phyloP scores from a whole-genome alignment of 2,888 invertebrate genomes.

The Eupithecia subumbrata region DNA sequence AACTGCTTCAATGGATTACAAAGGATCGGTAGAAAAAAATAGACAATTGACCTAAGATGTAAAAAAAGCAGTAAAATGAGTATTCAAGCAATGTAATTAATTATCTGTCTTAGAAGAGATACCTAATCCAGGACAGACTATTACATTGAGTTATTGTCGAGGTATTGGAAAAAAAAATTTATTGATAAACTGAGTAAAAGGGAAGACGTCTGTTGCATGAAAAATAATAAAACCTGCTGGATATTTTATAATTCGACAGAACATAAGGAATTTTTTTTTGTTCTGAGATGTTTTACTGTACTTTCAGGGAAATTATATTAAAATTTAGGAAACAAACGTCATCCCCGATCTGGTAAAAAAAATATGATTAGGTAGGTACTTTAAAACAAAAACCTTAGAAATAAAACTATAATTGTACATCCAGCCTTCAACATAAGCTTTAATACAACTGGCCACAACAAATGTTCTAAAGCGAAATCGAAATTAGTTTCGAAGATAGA shows the following conservation, averaged over 20 bases:
- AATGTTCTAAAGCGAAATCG: constrained; percentile 67
- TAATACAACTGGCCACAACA: constrained; percentile 81
- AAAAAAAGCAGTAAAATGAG: constrained; percentile 42
- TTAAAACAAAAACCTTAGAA: constrained; percentile 55
- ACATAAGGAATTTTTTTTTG: neutral
- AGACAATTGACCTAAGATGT: constrained; percentile 12
- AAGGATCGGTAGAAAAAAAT: neutral
- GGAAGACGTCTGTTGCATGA: neutral
- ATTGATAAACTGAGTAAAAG: neutral
- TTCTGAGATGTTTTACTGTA: neutral
- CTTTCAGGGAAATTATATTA: neutral
- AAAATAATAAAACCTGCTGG: neutral
- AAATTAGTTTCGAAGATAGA: constrained; percentile 61
- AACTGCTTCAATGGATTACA: neutral
- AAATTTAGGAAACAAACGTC: constrained; percentile 12
- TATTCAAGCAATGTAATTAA: constrained; percentile 39
- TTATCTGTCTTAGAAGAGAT: constrained; percentile 19
- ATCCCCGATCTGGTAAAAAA: constrained; percentile 19
- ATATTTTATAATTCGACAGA: neutral
- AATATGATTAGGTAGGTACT: constrained; percentile 23
- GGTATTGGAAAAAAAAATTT: neutral
- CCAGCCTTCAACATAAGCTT: constrained; percentile 73
- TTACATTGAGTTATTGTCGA: neutral
- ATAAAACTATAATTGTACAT: constrained; percentile 59
- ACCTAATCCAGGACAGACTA: neutral